phyloP scores from a whole-genome alignment of 1,140 invertebrate species.

The Liolophura sinensis region DNA sequence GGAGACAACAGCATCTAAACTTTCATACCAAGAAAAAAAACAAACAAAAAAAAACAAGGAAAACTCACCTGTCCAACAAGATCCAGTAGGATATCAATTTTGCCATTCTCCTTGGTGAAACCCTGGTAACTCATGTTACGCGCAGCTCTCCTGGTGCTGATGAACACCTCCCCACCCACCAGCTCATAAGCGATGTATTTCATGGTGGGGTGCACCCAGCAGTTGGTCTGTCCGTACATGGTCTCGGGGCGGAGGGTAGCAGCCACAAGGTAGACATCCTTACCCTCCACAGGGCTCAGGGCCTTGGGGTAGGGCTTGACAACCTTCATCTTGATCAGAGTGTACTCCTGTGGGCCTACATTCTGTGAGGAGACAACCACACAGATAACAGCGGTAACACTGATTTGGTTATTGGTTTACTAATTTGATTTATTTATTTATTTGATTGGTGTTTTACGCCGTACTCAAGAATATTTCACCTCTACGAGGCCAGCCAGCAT shows the following conservation, averaged over 20 bases:
- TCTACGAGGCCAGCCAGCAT: no score
- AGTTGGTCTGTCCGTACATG: constrained; percentile 99
- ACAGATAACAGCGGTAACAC: constrained; percentile 2
- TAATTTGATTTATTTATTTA: no score
- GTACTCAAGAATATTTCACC: no score
- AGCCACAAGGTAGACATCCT: constrained; percentile 84
- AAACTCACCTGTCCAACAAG: constrained; percentile 73
- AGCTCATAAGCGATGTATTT: constrained; percentile 85
- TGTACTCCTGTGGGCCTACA: constrained; percentile 97
- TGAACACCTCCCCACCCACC: constrained; percentile 72
- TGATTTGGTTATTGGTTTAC: background rate
- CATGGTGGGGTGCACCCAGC: constrained; percentile 96
- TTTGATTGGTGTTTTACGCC: no score
- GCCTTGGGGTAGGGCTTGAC: constrained; percentile 70
- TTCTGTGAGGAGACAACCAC: constrained; percentile 62
- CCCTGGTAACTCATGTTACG: constrained; percentile 96
- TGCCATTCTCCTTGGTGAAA: constrained; percentile 80
- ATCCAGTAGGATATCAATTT: constrained; percentile 72
- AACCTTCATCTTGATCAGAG: constrained; percentile 92
- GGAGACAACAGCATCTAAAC: no score
- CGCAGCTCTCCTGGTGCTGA: constrained; percentile 86
- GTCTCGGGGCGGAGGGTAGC: constrained; percentile 98
- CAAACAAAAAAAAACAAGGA: no score
- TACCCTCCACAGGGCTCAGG: constrained; percentile 7
- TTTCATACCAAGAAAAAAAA: no score